A percentile compares a stretch with the other conserved stretches of the same genome.
Evolutionary conservation across 2,888 invertebrate species (phyloP).

Genomic region (Amaurobius ferox): DNA sequence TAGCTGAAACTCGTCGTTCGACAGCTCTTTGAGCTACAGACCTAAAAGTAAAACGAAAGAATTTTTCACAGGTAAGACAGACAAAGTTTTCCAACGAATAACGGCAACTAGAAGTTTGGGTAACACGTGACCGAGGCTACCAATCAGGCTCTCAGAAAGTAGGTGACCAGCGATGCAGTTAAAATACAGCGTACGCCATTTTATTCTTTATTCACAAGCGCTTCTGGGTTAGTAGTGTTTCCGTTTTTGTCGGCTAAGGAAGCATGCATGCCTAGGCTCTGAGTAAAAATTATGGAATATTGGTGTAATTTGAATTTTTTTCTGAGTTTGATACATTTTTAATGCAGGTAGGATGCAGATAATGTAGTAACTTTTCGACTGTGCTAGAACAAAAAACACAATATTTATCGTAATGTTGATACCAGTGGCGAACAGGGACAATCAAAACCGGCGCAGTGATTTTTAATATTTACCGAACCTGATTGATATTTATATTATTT

Average conservation of each 20-base stretch:
- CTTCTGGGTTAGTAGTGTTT: slow-evolving; percentile 68
- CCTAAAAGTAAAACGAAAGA: neutral
- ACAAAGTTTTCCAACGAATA: neutral
- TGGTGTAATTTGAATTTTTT: too few species aligned
- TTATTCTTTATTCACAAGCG: slow-evolving; percentile 33
- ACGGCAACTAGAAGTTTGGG: slow-evolving; percentile 8
- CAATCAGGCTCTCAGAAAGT: slow-evolving; percentile 55
- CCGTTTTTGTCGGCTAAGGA: slow-evolving; percentile 34
- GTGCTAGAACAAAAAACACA: too few species aligned
- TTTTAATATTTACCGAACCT: too few species aligned
- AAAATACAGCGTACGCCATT: slow-evolving; percentile 28
- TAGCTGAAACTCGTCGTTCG: neutral
- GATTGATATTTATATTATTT: too few species aligned
- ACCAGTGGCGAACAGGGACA: too few species aligned
- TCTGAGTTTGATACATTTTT: too few species aligned
- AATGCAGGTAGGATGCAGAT: too few species aligned
- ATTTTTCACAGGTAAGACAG: neutral
- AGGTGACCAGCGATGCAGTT: slow-evolving; percentile 65
- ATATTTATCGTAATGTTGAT: too few species aligned
- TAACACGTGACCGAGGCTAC: slow-evolving; percentile 46
- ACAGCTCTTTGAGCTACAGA: neutral
- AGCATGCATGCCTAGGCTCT: neutral
- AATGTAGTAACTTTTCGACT: too few species aligned
- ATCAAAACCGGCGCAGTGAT: too few species aligned
- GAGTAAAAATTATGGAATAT: too few species aligned